Percentiles rank a stretch among this genome's conserved stretches.
These are phyloP conservation scores for Menidia menidia DNA, from an alignment of 2,797 vertebrate genomes.

Conservation along the genomic window DNA sequence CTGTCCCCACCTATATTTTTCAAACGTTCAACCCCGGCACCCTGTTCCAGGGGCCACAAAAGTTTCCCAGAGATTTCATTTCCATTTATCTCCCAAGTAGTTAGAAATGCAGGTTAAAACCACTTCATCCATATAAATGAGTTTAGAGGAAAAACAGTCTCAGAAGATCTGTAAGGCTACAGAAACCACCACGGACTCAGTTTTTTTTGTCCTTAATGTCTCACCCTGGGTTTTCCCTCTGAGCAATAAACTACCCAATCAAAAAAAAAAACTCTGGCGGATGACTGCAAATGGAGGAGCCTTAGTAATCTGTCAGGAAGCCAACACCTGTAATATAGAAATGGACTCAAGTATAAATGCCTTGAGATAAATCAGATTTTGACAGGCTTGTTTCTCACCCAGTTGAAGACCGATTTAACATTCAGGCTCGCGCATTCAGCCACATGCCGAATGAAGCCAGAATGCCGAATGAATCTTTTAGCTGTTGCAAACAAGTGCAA, in stretches of 20 bases:
- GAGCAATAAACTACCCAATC: conserved; percentile 28
- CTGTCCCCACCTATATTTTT: conserved; percentile 19
- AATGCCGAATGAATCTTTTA: conserved; percentile 48
- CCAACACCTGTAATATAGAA: conserved; percentile 48
- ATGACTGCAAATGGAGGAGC: conserved; percentile 33
- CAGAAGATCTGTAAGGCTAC: not conserved
- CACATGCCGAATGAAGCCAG: conserved; percentile 39
- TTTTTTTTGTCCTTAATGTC: conserved; percentile 12
- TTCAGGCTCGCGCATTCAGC: conserved; percentile 2
- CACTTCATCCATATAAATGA: not conserved
- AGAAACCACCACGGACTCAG: not conserved
- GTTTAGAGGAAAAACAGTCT: not conserved
- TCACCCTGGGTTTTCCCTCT: conserved; percentile 46
- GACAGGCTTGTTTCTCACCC: conserved; percentile 58
- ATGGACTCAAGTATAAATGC: conserved; percentile 42
- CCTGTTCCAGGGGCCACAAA: not conserved
- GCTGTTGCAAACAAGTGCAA: conserved; percentile 42
- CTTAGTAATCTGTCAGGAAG: conserved; percentile 54
- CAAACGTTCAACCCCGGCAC: conserved; percentile 6
- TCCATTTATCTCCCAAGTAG: not conserved
- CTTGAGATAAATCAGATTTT: conserved; percentile 54
- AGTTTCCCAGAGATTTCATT: not conserved
- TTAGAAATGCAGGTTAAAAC: not conserved
- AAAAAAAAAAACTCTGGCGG: conserved; percentile 37
- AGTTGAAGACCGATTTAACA: conserved; percentile 56